Evolutionary conservation across 2,888 invertebrate genomes (phyloP).

Genomic region (Microchrysa polita): DNA sequence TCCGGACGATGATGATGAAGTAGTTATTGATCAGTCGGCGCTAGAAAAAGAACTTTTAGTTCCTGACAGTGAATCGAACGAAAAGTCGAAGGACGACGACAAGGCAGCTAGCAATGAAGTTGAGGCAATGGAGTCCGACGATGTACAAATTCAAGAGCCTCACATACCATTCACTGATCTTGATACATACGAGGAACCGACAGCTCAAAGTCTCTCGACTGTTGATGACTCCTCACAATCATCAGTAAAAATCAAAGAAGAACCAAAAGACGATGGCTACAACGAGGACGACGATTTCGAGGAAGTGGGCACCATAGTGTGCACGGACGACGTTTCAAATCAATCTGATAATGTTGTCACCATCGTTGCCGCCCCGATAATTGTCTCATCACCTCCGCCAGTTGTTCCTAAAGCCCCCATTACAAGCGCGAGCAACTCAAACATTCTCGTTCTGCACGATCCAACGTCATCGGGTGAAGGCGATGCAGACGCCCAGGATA

Average conservation of each 20-base stretch:
- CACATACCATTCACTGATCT: slow-evolving; percentile 64
- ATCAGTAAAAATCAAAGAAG: slow-evolving; percentile 74
- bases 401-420: slow-evolving; percentile 1
- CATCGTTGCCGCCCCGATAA: neutral
- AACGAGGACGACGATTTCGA: slow-evolving; percentile 62
- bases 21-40: slow-evolving; percentile 49
- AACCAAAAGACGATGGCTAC: slow-evolving; percentile 73
- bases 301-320: slow-evolving; percentile 63
- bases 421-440: slow-evolving; percentile 29
- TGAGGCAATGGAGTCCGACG: slow-evolving; percentile 60
- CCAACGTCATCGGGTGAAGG: slow-evolving; percentile 75
- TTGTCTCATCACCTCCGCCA: neutral
- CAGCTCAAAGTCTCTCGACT: slow-evolving; percentile 51
- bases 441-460: slow-evolving; percentile 17
- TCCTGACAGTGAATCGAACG: slow-evolving; percentile 27
- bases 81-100: neutral
- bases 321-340: slow-evolving; percentile 55
- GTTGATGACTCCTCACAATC: slow-evolving; percentile 53
- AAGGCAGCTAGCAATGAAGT: slow-evolving; percentile 2
- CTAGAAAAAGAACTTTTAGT: slow-evolving; percentile 37
- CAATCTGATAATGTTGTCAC: slow-evolving; percentile 55
- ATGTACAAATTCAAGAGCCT: slow-evolving; percentile 65
- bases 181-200: slow-evolving; percentile 62
- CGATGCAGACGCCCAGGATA: slow-evolving; percentile 74
- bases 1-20: slow-evolving; percentile 70